phyloP scores from a whole-genome alignment of 2,888 invertebrate genomes.

The Ennomos fuscantarius region DNA sequence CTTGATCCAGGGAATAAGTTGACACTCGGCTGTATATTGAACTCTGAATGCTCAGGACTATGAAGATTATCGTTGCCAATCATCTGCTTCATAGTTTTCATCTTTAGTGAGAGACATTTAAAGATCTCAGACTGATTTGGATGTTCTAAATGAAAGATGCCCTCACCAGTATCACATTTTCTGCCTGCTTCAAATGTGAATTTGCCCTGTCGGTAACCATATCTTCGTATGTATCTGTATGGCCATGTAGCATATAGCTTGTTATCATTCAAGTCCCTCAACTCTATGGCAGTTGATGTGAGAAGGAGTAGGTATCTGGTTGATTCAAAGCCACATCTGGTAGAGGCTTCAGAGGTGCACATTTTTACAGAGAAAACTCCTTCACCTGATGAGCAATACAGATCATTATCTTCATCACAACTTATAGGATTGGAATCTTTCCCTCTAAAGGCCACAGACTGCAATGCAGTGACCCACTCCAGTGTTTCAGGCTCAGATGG shows the following conservation, averaged over 20 bases:
- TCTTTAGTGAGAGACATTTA: conserved; percentile 92
- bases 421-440: conserved; percentile 83
- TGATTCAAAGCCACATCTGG: conserved; percentile 89
- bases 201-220: conserved; percentile 94
- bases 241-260: conserved; percentile 92
- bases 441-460: conserved; percentile 92
- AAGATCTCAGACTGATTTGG: conserved; percentile 93
- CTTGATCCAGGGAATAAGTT: conserved; percentile 93
- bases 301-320: conserved; percentile 90
- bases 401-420: conserved; percentile 94
- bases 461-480: conserved; percentile 92
- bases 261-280: conserved; percentile 87
- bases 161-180: conserved; percentile 94
- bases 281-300: conserved; percentile 90
- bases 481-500: conserved; percentile 88
- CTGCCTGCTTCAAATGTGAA: conserved; percentile 95
- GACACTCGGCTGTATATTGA: conserved; percentile 89
- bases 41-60: conserved; percentile 89
- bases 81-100: conserved; percentile 94
- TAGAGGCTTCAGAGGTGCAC: conserved; percentile 91
- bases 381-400: conserved; percentile 94
- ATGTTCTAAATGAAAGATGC: conserved; percentile 92
- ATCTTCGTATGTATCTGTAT: conserved; percentile 92
- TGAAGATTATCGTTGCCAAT: conserved; percentile 88
- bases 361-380: conserved; percentile 92